Percentiles rank a stretch among this genome's conserved stretches.
These are phyloP conservation scores for Cryptosula pallasiana DNA, from an alignment of 2,888 invertebrate species.

Conservation along the genomic window DNA sequence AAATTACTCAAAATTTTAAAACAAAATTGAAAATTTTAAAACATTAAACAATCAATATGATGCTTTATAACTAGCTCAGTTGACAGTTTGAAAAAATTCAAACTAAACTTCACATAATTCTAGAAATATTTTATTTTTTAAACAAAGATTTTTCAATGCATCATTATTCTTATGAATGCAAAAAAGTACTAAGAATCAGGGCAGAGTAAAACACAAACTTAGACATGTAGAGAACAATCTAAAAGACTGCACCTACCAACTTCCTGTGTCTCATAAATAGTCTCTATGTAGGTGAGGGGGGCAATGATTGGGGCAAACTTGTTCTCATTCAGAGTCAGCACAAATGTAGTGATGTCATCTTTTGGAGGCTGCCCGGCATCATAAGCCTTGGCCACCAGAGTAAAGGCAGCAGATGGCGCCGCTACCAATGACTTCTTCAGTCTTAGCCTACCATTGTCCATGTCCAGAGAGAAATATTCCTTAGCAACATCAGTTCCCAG, in stretches of 20 bases:
- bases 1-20: too few relatives aligned
- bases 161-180: too few relatives aligned
- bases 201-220: too few relatives aligned
- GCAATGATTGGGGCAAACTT: not conserved
- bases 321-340: not conserved
- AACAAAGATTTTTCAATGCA: too few relatives aligned
- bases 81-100: too few relatives aligned
- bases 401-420: not conserved
- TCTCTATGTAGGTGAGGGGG: constrained; percentile 2
- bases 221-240: too few relatives aligned
- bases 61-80: too few relatives aligned
- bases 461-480: constrained; percentile 19
- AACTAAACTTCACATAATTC: too few relatives aligned
- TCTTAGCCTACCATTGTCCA: not conserved
- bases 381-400: not conserved
- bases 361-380: not conserved
- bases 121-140: too few relatives aligned
- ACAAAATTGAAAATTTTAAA: too few relatives aligned
- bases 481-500: not conserved
- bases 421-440: not conserved
- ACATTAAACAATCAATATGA: too few relatives aligned
- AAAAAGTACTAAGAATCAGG: too few relatives aligned
- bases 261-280: constrained; percentile 2
- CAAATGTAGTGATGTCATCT: constrained; percentile 9
- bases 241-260: not conserved